Evolutionary conservation across 1,140 invertebrate species (phyloP), one percentile per base, ranked within the genome.

Genomic region (Eulimnadia texana): DNA sequence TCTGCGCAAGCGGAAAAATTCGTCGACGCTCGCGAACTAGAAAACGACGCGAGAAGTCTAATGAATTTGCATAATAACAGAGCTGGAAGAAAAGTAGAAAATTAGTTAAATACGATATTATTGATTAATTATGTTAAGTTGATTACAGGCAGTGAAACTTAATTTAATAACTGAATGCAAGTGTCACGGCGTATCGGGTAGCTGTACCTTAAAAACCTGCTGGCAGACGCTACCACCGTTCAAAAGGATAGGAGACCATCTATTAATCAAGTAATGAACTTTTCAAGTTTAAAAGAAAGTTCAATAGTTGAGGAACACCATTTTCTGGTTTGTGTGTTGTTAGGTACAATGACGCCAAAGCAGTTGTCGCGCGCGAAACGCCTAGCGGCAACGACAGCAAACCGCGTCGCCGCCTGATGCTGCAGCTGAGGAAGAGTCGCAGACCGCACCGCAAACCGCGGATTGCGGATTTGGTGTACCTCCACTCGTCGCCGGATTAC

Each of bases 31-130:
- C 76, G 88, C 58, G 84, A 92, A 70, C 76, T 90, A 59, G 88
- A 91, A 70, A 79, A 81, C 0, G 86, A 93, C 71, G 86, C 86
- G 2, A 77, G 92, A 29, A 88, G 86, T 57, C 75, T 93, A 64
- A 96, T 98, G 91, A 98, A 98, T 76, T 78, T 97, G 28, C 94
- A 98, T 73, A 98, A 98, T 73, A 98, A 97, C 77, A 83, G 87
- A 69, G 90, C 88, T 24, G 93, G 93, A 53, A 78, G 93, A 74
- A 88, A 89, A 85, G 92, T 95, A 72, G 33, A 42, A 13, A 2
- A 16, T 22, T 54, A 23, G 52, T 16, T 61, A 33, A 24, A 59
- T 19, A 27, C 16, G 23, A 23, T 19, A 0, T 23, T 58, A 3
- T 11, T 61, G 22, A 29, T 3, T 47, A 25, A 16, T 50, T 1